These are phyloP conservation scores for Phania funesta DNA, from an alignment of 2,888 invertebrate species.

Conservation along the genomic window DNA sequence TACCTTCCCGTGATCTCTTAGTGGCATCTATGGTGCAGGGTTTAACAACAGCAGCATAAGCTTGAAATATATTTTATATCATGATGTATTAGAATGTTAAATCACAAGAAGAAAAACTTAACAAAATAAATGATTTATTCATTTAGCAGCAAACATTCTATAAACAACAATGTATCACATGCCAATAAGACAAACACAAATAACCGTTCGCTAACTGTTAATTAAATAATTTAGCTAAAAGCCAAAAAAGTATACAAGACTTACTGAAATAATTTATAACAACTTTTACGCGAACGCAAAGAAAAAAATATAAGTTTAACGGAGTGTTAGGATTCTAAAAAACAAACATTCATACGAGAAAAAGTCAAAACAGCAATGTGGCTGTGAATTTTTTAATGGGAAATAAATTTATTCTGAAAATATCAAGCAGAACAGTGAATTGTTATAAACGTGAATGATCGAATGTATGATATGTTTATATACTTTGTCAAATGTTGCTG, in stretches of 20 bases:
- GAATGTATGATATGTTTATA: no score
- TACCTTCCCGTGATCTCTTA: constrained; percentile 81
- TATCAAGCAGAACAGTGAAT: no score
- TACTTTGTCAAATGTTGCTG: no score
- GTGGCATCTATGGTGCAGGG: constrained; percentile 81
- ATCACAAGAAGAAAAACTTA: neutral
- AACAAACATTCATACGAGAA: no score
- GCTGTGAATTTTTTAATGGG: no score
- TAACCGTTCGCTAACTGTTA: constrained; percentile 13
- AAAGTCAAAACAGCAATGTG: no score
- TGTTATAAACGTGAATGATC: no score
- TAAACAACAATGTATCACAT: neutral
- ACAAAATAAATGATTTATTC: constrained; percentile 1
- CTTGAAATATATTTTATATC: neutral
- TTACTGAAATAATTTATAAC: constrained; percentile 16
- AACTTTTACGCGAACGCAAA: neutral
- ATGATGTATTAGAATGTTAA: neutral
- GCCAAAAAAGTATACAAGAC: neutral
- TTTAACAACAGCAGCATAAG: constrained; percentile 66
- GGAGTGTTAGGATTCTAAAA: no score
- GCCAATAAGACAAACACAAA: neutral
- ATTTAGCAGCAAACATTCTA: neutral
- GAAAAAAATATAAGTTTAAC: no score
- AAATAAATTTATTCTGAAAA: no score
- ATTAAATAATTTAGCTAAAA: constrained; percentile 28